These are phyloP conservation scores for Bradysia coprophila DNA, from an alignment of 1,140 invertebrate species.

Conservation along the genomic window DNA sequence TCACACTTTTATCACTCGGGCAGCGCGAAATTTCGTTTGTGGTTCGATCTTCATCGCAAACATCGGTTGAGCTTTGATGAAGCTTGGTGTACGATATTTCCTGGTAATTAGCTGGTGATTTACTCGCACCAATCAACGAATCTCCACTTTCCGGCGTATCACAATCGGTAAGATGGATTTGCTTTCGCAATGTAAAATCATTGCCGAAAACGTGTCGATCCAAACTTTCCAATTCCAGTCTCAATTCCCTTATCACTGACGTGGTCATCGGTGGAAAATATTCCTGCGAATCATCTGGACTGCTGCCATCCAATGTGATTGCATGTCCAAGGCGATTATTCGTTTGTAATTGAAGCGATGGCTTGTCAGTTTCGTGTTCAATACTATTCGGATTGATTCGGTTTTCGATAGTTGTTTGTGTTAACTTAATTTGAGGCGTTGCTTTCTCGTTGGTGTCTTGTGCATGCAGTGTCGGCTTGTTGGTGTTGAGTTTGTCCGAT, in stretches of 20 bases:
- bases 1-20: conserved; percentile 13
- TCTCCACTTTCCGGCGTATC: background rate
- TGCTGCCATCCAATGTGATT: conserved; percentile 29
- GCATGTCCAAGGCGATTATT: conserved; percentile 10
- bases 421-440: background rate
- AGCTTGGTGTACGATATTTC: background rate
- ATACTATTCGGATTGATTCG: background rate
- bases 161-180: background rate
- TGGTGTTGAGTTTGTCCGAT: background rate
- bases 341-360: conserved; percentile 12
- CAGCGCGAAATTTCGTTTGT: conserved; percentile 19
- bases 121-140: background rate
- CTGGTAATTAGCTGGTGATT: conserved; percentile 1
- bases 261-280: conserved; percentile 67
- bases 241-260: conserved; percentile 61
- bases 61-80: background rate
- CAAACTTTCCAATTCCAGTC: conserved; percentile 60
- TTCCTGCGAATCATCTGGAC: conserved; percentile 58
- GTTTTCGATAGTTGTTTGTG: background rate
- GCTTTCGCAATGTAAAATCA: background rate
- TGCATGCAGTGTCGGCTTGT: conserved; percentile 9
- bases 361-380: background rate
- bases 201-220: conserved; percentile 55
- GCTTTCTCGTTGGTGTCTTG: conserved; percentile 18
- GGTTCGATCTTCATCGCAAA: conserved; percentile 12